Percentiles rank a stretch among this genome's conserved stretches.
These are phyloP conservation scores for Phrynosoma platyrhinos DNA, from an alignment of 2,113 vertebrate genomes.

Conservation along the genomic window DNA sequence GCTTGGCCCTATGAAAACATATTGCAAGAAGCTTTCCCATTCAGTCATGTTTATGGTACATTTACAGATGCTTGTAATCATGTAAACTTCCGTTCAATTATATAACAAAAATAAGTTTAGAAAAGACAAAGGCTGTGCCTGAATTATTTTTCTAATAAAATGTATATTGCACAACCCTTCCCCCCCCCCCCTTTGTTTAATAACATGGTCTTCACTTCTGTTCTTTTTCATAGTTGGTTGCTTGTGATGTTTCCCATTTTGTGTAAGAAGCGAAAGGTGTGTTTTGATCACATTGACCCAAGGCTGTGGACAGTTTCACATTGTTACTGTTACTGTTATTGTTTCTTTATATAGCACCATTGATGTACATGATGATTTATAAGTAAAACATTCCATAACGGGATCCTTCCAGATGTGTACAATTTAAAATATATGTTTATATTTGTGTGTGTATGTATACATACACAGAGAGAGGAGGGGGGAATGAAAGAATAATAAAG, in stretches of 20 bases:
- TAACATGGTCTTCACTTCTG: slow-evolving; percentile 45
- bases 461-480: too few species aligned
- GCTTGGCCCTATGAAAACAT: not conserved
- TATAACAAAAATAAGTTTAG: not conserved
- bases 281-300: too few species aligned
- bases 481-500: too few species aligned
- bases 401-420: too few species aligned
- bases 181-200: slow-evolving; percentile 19
- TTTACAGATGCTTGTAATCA: not conserved
- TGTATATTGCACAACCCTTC: slow-evolving; percentile 1
- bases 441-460: too few species aligned
- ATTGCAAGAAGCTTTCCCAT: not conserved
- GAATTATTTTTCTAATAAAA: slow-evolving; percentile 46
- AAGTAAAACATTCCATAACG: too few species aligned
- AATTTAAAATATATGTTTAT: too few species aligned
- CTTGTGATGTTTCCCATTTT: not conserved
- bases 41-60: not conserved
- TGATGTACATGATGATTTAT: too few species aligned
- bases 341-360: too few species aligned
- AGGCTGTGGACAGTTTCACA: not conserved
- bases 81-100: not conserved
- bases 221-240: slow-evolving; percentile 21
- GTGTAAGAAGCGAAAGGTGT: not conserved
- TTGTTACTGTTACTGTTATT: too few species aligned
- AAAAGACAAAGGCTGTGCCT: slow-evolving; percentile 35